Evolutionary conservation across 2,113 vertebrate species (phyloP).

Genomic region (Tragelaphus scriptus): DNA sequence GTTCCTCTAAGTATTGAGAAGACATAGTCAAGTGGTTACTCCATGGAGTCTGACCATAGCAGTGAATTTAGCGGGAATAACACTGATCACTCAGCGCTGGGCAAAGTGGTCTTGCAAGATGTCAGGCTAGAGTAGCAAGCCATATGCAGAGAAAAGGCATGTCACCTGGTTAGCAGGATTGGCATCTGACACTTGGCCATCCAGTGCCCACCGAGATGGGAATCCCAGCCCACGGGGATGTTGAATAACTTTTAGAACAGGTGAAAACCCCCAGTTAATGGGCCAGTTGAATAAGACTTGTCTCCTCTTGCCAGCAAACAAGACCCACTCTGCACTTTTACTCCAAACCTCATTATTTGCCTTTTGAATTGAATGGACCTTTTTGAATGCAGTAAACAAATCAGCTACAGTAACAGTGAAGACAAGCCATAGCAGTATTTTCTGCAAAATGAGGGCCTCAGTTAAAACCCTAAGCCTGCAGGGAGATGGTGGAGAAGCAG

Average conservation of each 20-base stretch:
- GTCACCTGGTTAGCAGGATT: background rate
- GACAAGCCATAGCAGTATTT: background rate
- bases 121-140: background rate
- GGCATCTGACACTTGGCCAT: background rate
- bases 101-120: background rate
- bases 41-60: background rate
- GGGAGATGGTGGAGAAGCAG: background rate
- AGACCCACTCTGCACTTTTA: background rate
- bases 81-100: background rate
- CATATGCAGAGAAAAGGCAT: background rate
- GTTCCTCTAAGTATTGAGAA: slow-evolving; percentile 3
- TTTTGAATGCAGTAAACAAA: background rate
- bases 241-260: background rate
- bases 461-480: background rate
- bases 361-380: background rate
- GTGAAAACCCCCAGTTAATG: background rate
- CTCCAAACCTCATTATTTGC: background rate
- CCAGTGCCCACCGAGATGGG: background rate
- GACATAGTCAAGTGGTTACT: background rate
- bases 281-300: background rate
- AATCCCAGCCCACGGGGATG: background rate
- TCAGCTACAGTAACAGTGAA: background rate
- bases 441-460: background rate
- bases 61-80: background rate
- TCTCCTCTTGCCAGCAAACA: background rate